Evolutionary conservation across 2,113 vertebrate genomes (phyloP), one percentile per base, ranked within the genome.

Genomic region (Zingel zingel): DNA sequence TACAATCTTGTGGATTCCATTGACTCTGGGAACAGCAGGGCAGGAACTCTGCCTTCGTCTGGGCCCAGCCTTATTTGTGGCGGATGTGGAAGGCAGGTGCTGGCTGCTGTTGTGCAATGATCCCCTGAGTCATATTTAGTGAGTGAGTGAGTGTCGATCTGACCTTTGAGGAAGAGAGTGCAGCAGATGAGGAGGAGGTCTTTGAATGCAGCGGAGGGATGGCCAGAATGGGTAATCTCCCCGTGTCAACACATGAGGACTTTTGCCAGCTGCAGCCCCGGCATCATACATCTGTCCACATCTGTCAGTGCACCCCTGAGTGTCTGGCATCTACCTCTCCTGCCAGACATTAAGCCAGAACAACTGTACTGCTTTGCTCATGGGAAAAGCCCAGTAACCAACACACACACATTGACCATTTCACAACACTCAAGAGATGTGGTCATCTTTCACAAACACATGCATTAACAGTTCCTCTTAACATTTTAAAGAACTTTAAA

Each of bases 251-350:
- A 90, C 82, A 62, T 92, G 93, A 95, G 68, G 77, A 78, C 56
- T 90, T 78, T 57, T 87, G 75, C 81, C 95, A 96, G 93, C 94
- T 95, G 95, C 94, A 88, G 54, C 67, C 77, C 25, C 83, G 51
- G 79, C 74, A 82, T 86, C 82, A 27, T 51, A 86, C 94, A 95
- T 94, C 95, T 95, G 94, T 95, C 85, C 93, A 88, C 91, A 94
- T 95, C 91, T 93, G 93, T 95, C 95, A 94, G 66, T 68, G 30
- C 15, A 77, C 82, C 73, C 83, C 84, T 83, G 87, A 75, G 58
- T 80, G 90, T 92, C 88, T 87, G 85, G 86, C 79, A 79, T 81
- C 80, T 64, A 63, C n/a, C 48, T 72, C 61, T 47, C 18, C 50
- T 88, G 78, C 81, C 79, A 84, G 86, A 86, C 77, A 76, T 83